Percentiles rank a stretch among this genome's conserved stretches.
Conservation (phyloP, 1,140 invertebrate genomes). For the Euwallacea fornicatus region DNA sequence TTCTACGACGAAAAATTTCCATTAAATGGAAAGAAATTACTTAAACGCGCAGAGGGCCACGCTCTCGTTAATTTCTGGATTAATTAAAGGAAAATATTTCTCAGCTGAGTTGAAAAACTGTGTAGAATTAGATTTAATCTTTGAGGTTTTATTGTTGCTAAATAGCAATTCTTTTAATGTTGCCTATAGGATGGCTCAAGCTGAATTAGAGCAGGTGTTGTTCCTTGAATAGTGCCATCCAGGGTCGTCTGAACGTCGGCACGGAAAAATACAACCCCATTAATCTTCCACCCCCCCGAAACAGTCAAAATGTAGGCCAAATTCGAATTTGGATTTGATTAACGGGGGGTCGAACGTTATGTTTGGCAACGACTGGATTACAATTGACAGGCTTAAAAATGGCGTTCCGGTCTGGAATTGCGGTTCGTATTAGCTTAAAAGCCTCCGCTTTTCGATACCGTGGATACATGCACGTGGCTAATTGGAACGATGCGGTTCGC, state of each 20-base stretch:
- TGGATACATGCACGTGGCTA: too few species aligned
- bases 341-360: constrained; percentile 8
- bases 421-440: constrained; percentile 16
- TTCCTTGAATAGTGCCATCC: not conserved
- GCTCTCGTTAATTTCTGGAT: not conserved
- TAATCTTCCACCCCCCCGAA: constrained; percentile 6
- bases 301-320: constrained; percentile 12
- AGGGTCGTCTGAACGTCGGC: not conserved
- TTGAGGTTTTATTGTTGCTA: too few species aligned
- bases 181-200: too few species aligned
- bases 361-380: constrained; percentile 9
- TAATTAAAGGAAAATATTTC: constrained; percentile 13
- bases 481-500: not conserved
- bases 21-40: constrained; percentile 10
- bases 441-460: constrained; percentile 1
- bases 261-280: constrained; percentile 22
- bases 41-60: not conserved
- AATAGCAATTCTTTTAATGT: too few species aligned
- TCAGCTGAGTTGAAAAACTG: not conserved
- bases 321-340: constrained; percentile 28
- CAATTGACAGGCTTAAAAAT: constrained; percentile 15
- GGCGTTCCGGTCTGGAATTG: constrained; percentile 1
- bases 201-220: too few species aligned
- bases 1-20: constrained; percentile 6
- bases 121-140: too few species aligned